Percentiles rank a stretch among this genome's conserved stretches.
phyloP scores from a whole-genome alignment of 2,113 vertebrate genomes.

The Parotia lawesii region DNA sequence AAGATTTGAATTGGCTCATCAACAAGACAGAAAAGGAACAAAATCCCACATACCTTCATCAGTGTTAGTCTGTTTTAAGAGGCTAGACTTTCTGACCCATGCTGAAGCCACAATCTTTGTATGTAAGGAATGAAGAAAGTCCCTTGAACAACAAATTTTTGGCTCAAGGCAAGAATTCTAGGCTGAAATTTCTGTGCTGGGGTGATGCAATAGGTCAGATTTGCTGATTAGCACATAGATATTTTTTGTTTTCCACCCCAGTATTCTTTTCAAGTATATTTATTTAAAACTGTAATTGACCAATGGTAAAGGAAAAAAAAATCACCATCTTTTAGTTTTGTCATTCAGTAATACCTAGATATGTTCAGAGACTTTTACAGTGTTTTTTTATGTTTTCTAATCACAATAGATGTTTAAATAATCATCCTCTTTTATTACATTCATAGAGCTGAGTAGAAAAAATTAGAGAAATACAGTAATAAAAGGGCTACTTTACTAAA shows the following conservation, averaged over 20 bases:
- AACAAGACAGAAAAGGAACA: not conserved
- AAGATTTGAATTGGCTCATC: not conserved
- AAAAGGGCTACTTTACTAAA: not conserved
- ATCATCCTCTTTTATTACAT: not conserved
- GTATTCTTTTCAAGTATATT: not conserved
- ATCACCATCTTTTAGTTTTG: not conserved
- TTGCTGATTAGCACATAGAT: not conserved
- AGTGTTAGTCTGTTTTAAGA: not conserved
- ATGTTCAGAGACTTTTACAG: not conserved
- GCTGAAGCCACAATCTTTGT: not conserved
- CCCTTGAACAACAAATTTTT: not conserved
- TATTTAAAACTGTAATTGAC: not conserved
- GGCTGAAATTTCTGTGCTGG: not conserved
- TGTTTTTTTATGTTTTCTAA: not conserved
- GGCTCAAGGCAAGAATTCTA: constrained; percentile 1
- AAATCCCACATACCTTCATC: not conserved
- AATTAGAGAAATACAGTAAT: not conserved
- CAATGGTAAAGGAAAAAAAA: not conserved
- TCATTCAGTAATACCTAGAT: not conserved
- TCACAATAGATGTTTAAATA: not conserved
- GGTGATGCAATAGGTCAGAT: not conserved
- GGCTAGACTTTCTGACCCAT: not conserved
- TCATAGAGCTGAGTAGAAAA: not conserved
- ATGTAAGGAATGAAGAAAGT: not conserved
- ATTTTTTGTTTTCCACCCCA: not conserved